These are phyloP conservation scores for Eublepharis macularius DNA, from an alignment of 2,113 vertebrate genomes.

Conservation along the genomic window DNA sequence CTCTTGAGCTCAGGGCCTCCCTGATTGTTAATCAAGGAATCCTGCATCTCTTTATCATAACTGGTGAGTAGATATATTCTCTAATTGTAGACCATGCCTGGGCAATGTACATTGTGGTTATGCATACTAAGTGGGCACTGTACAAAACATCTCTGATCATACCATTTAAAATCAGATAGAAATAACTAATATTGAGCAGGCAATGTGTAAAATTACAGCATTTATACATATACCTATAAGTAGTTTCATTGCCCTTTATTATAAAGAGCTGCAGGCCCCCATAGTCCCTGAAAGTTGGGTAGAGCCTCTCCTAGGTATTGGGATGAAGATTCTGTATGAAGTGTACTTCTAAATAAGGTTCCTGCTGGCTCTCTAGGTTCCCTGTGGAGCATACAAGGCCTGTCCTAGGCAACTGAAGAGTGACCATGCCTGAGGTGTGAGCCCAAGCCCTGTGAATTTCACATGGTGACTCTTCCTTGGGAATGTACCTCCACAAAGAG, in stretches of 20 bases:
- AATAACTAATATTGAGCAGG: not conserved
- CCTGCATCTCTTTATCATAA: too few species aligned
- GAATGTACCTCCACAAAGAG: not conserved
- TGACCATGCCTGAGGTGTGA: not conserved
- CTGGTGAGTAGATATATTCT: too few species aligned
- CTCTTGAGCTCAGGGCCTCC: too few species aligned
- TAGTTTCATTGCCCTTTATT: not conserved
- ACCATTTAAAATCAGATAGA: not conserved
- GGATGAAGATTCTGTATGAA: not conserved
- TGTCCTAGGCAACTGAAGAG: not conserved
- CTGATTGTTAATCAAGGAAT: too few species aligned
- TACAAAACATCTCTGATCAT: not conserved
- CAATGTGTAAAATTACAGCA: not conserved
- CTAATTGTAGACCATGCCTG: not conserved
- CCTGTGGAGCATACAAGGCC: not conserved
- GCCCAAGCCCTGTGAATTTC: not conserved
- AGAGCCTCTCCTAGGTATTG: not conserved
- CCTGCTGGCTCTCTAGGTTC: not conserved
- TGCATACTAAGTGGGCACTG: not conserved
- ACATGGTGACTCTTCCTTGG: not conserved
- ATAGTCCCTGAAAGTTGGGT: too few species aligned
- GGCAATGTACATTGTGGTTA: not conserved
- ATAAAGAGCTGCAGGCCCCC: not conserved
- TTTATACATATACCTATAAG: not conserved
- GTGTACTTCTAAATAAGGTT: not conserved